Conservation (phyloP, 2,113 vertebrate genomes). For the Pelmatolapia mariae region DNA sequence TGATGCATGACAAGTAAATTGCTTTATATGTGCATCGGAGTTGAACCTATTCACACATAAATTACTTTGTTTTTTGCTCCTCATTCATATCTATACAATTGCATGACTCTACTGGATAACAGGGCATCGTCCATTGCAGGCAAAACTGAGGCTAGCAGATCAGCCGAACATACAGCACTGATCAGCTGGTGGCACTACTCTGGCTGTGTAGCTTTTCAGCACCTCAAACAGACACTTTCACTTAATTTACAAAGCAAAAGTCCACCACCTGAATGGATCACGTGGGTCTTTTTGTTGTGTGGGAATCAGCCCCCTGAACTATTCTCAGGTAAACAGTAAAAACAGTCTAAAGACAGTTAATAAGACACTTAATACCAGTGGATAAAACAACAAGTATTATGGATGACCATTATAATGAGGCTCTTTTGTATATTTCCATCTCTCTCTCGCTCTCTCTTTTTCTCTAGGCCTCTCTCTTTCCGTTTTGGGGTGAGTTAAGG, state of each 20-base stretch:
- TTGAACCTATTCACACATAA: not conserved
- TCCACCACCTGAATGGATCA: not conserved
- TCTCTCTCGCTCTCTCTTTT: not conserved
- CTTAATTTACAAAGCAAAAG: not conserved
- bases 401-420: conserved; percentile 39
- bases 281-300: conserved; percentile 34
- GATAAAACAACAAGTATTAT: conserved; percentile 58
- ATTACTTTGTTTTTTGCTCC: not conserved
- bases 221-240: not conserved
- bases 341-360: conserved; percentile 49
- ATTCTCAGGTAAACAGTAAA: conserved; percentile 62
- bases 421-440: not conserved
- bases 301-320: conserved; percentile 51
- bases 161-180: not conserved
- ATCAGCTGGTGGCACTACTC: not conserved
- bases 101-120: not conserved
- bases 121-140: not conserved
- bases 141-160: not conserved
- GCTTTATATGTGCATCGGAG: not conserved
- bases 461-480: not conserved
- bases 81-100: not conserved
- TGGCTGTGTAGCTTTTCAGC: not conserved
- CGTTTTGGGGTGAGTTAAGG: conserved; percentile 53
- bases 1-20: not conserved
- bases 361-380: conserved; percentile 59